These are phyloP conservation scores for Lithosia quadra DNA, from an alignment of 2,888 invertebrate genomes.

Conservation along the genomic window DNA sequence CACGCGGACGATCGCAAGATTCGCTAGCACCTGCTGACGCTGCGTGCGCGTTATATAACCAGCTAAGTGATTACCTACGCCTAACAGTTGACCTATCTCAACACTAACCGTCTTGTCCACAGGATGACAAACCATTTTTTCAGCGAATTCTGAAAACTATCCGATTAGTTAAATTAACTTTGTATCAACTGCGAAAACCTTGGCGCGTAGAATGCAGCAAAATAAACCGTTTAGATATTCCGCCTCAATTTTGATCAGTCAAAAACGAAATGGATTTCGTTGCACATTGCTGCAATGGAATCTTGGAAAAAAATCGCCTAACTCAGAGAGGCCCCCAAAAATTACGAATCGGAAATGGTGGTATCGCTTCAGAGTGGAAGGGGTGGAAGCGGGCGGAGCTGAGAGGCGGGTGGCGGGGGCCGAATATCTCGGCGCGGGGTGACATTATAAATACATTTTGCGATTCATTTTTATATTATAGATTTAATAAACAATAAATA, in stretches of 20 bases:
- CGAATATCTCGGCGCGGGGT: constrained; percentile 78
- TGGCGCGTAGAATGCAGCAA: not conserved
- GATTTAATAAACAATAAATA: too few relatives aligned
- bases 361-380: constrained; percentile 48
- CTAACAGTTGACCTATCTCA: constrained; percentile 69
- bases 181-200: not conserved
- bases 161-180: not conserved
- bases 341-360: constrained; percentile 75
- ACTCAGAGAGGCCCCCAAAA: constrained; percentile 58
- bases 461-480: too few relatives aligned
- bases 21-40: constrained; percentile 73
- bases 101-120: constrained; percentile 47
- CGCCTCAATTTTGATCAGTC: constrained; percentile 4
- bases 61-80: constrained; percentile 54
- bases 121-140: constrained; percentile 20
- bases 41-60: constrained; percentile 69
- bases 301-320: constrained; percentile 36
- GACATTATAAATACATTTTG: too few relatives aligned
- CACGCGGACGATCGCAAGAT: constrained; percentile 77
- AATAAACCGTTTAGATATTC: constrained; percentile 13
- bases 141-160: not conserved
- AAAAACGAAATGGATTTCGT: constrained; percentile 13
- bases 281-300: constrained; percentile 20
- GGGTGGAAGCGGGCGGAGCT: constrained; percentile 43
- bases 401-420: constrained; percentile 58